These are phyloP conservation scores for Drosophila ezoana DNA, from an alignment of 2,888 invertebrate species.

Conservation along the genomic window DNA sequence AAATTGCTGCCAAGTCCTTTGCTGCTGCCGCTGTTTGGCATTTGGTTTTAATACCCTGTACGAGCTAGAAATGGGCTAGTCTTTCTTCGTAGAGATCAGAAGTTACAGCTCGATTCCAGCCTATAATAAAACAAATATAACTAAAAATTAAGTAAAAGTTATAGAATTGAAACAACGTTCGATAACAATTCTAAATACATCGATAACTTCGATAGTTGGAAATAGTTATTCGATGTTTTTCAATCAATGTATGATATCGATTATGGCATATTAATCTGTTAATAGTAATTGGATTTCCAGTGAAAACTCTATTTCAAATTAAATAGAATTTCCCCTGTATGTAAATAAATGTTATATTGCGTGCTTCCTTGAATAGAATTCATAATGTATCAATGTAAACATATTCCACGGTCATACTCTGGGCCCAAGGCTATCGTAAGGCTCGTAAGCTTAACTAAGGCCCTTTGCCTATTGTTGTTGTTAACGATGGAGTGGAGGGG, in stretches of 20 bases:
- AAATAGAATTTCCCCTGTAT: background rate
- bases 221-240: too few species aligned
- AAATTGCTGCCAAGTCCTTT: slow-evolving; percentile 29
- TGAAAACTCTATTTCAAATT: background rate
- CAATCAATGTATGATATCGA: too few species aligned
- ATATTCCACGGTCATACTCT: slow-evolving; percentile 7
- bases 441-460: slow-evolving; percentile 6
- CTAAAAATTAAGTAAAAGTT: too few species aligned
- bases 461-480: slow-evolving; percentile 13
- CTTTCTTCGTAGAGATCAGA: too few species aligned
- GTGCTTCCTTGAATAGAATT: slow-evolving; percentile 1
- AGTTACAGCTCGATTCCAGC: too few species aligned
- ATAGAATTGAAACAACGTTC: too few species aligned
- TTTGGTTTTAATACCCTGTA: slow-evolving; percentile 37
- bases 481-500: background rate
- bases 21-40: slow-evolving; percentile 1
- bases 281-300: too few species aligned
- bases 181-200: too few species aligned
- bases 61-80: too few species aligned
- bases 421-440: background rate
- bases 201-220: too few species aligned
- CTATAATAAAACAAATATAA: too few species aligned
- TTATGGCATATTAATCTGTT: too few species aligned
- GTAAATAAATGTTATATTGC: slow-evolving; percentile 4
- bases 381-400: slow-evolving; percentile 15